These are phyloP conservation scores for Gnathonemus echidnorhynchus DNA, from an alignment of 2,113 vertebrate genomes.

Conservation along the genomic window DNA sequence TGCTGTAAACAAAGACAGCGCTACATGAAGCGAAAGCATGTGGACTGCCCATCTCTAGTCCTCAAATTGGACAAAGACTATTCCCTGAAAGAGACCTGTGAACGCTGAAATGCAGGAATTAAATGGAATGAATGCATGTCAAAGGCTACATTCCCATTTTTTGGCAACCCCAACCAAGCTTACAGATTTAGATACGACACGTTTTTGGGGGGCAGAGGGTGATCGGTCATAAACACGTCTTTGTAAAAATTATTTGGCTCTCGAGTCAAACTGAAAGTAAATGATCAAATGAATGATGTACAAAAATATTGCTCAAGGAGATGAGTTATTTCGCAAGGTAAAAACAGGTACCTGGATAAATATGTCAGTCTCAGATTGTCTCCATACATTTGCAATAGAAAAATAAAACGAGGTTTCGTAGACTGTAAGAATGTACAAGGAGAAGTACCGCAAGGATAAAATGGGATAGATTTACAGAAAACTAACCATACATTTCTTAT, in stretches of 20 bases:
- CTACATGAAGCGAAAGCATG: neutral
- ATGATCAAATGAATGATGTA: constrained; percentile 14
- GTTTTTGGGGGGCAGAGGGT: neutral
- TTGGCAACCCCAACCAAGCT: neutral
- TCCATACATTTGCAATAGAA: constrained; percentile 61
- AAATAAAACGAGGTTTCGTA: constrained; percentile 66
- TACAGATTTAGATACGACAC: neutral
- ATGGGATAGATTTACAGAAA: constrained; percentile 72
- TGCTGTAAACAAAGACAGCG: neutral
- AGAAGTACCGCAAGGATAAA: constrained; percentile 80
- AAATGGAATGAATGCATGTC: neutral
- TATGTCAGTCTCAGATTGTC: constrained; percentile 54
- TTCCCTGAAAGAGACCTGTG: neutral
- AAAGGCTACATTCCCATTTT: neutral
- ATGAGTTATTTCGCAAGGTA: constrained; percentile 20
- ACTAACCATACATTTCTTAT: constrained; percentile 69
- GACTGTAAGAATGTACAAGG: constrained; percentile 62
- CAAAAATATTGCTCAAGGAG: constrained; percentile 24
- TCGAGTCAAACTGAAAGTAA: constrained; percentile 31
- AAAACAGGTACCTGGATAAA: constrained; percentile 41
- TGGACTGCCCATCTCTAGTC: neutral
- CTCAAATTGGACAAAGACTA: neutral
- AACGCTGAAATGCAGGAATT: neutral
- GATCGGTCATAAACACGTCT: neutral
- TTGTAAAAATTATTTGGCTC: constrained; percentile 41